Evolutionary conservation across 2,797 vertebrate species (phyloP).

Genomic region (Glossophaga mutica): DNA sequence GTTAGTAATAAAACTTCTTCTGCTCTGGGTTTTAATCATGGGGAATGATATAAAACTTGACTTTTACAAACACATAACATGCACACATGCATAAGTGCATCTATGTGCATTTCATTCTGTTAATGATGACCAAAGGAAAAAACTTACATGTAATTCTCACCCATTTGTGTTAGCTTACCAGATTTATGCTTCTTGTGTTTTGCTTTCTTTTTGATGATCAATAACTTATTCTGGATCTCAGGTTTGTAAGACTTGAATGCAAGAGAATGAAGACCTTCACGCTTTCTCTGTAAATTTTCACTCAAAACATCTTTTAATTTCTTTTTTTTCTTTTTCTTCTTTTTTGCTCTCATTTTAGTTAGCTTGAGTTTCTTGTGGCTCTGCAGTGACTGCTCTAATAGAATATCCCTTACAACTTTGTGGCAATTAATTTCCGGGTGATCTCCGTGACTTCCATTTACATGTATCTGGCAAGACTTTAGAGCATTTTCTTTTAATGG

Average conservation of each 20-base stretch:
- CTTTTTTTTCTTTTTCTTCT: slow-evolving; percentile 94
- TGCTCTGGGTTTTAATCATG: background rate
- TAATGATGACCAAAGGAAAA: background rate
- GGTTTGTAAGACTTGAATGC: slow-evolving; percentile 85
- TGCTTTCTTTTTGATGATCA: slow-evolving; percentile 88
- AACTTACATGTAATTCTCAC: background rate
- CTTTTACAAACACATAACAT: background rate
- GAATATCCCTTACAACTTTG: slow-evolving; percentile 75
- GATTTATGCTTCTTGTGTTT: slow-evolving; percentile 92
- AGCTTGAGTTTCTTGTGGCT: slow-evolving; percentile 81
- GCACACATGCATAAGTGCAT: background rate
- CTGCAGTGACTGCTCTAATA: slow-evolving; percentile 77
- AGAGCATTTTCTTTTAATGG: slow-evolving; percentile 80
- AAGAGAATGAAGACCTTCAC: slow-evolving; percentile 83
- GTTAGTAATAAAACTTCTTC: background rate
- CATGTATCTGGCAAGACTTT: slow-evolving; percentile 80
- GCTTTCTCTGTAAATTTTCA: slow-evolving; percentile 83
- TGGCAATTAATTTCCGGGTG: slow-evolving; percentile 77
- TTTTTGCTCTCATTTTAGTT: slow-evolving; percentile 85
- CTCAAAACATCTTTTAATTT: slow-evolving; percentile 85
- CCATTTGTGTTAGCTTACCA: slow-evolving; percentile 84
- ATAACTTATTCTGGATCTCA: slow-evolving; percentile 83
- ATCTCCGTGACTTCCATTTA: slow-evolving; percentile 81
- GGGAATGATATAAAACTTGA: slow-evolving; percentile 23
- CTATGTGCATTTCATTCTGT: background rate